These are phyloP conservation scores for Pogonocherus hispidulus DNA, from an alignment of 2,888 invertebrate species.

Conservation along the genomic window DNA sequence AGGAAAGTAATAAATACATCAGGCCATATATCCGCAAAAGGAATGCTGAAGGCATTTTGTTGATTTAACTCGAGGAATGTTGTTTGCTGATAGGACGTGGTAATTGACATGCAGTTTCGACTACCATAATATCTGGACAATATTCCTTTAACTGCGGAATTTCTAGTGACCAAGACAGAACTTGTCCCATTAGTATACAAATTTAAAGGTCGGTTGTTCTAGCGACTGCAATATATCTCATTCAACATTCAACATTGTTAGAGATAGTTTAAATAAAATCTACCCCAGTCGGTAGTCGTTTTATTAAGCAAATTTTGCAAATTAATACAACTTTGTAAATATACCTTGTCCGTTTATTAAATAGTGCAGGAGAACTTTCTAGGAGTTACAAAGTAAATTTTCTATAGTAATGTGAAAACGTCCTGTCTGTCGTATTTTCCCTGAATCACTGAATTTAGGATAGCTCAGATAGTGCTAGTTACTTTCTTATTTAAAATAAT, in stretches of 20 bases:
- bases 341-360: background rate
- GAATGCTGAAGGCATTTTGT: constrained; percentile 60
- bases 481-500: too few relatives aligned
- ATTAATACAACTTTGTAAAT: constrained; percentile 2
- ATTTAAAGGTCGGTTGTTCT: constrained; percentile 35
- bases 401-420: background rate
- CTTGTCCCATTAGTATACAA: constrained; percentile 46
- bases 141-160: constrained; percentile 52
- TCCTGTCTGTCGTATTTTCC: background rate
- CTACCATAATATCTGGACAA: constrained; percentile 53
- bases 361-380: background rate
- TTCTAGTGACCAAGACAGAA: constrained; percentile 43
- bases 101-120: constrained; percentile 61
- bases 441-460: too few relatives aligned
- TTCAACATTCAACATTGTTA: constrained; percentile 27
- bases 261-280: constrained; percentile 30
- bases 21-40: constrained; percentile 56
- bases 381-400: background rate
- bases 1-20: constrained; percentile 58
- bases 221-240: constrained; percentile 6
- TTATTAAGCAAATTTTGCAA: constrained; percentile 6
- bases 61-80: constrained; percentile 62
- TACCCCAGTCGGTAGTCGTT: background rate
- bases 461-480: too few relatives aligned
- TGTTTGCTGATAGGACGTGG: constrained; percentile 56